Conservation (phyloP, 2,888 invertebrate species). For the Ceratothoa steindachneri region DNA sequence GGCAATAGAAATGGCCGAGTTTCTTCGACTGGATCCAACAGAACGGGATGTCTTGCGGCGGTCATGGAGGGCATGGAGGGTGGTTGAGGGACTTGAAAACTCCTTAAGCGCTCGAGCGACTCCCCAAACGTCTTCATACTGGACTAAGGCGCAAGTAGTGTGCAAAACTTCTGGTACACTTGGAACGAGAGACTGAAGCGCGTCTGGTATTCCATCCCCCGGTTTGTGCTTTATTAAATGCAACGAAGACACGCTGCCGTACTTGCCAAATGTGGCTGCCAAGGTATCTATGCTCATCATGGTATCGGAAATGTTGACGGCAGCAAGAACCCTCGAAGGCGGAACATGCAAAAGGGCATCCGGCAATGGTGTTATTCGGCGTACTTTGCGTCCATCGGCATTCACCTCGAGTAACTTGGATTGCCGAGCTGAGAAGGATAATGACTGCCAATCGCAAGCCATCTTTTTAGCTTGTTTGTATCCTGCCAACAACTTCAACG, state of each 20-base stretch:
- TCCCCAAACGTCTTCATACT: slow-evolving; percentile 63
- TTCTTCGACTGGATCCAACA: neutral
- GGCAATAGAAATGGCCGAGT: neutral
- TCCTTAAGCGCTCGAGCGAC: slow-evolving; percentile 31
- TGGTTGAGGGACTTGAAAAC: neutral
- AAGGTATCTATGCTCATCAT: slow-evolving; percentile 81
- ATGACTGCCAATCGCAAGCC: slow-evolving; percentile 88
- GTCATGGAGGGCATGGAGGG: neutral
- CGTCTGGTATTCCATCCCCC: slow-evolving; percentile 83
- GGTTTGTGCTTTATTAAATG: slow-evolving; percentile 70
- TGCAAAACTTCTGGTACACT: slow-evolving; percentile 20
- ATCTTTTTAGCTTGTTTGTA: slow-evolving; percentile 91
- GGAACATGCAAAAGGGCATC: slow-evolving; percentile 74
- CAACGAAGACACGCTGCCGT: slow-evolving; percentile 84
- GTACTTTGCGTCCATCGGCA: slow-evolving; percentile 81
- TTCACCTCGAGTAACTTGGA: slow-evolving; percentile 79
- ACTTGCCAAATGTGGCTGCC: slow-evolving; percentile 78
- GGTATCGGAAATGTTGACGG: slow-evolving; percentile 76
- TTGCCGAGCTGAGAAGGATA: slow-evolving; percentile 75
- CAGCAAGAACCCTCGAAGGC: slow-evolving; percentile 83
- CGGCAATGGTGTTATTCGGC: slow-evolving; percentile 77
- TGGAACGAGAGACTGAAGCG: slow-evolving; percentile 71
- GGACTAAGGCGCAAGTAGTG: slow-evolving; percentile 72
- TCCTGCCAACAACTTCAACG: slow-evolving; percentile 87
- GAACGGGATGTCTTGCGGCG: neutral